Evolutionary conservation across 2,888 invertebrate genomes (phyloP).

Genomic region (Adelphocoris suturalis): DNA sequence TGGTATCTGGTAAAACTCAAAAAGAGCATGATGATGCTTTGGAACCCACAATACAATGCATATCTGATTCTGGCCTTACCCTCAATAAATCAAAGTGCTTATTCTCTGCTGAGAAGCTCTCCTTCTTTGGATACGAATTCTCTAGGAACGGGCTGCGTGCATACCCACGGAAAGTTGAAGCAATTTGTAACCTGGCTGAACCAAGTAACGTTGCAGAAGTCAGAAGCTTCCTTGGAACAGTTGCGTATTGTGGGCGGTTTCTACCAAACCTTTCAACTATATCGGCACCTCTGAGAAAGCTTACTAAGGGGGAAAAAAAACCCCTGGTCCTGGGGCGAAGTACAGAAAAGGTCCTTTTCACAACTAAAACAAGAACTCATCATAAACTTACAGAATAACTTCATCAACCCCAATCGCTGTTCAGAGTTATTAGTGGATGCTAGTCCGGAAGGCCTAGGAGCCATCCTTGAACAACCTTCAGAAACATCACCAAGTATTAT

Average conservation of each 20-base stretch:
- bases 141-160: neutral
- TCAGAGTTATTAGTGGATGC: constrained; percentile 7
- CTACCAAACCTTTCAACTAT: constrained; percentile 37
- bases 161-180: neutral
- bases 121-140: neutral
- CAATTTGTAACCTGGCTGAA: neutral
- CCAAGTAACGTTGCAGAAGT: neutral
- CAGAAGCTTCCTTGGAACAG: constrained; percentile 40
- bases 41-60: neutral
- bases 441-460: constrained; percentile 18
- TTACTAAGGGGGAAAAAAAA: neutral
- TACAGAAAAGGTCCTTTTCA: neutral
- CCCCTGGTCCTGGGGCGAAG: neutral
- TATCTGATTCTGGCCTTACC: neutral
- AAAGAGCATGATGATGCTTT: neutral
- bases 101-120: neutral
- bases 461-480: neutral
- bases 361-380: neutral
- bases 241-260: neutral
- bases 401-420: neutral
- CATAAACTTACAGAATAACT: neutral
- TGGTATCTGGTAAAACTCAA: constrained; percentile 22
- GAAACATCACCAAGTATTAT: neutral
- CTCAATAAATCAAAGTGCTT: constrained; percentile 14
- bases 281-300: constrained; percentile 14